Percentiles rank a stretch among this genome's conserved stretches.
Conservation (phyloP, 2,113 vertebrate genomes). For the Cyanoderma ruficeps region DNA sequence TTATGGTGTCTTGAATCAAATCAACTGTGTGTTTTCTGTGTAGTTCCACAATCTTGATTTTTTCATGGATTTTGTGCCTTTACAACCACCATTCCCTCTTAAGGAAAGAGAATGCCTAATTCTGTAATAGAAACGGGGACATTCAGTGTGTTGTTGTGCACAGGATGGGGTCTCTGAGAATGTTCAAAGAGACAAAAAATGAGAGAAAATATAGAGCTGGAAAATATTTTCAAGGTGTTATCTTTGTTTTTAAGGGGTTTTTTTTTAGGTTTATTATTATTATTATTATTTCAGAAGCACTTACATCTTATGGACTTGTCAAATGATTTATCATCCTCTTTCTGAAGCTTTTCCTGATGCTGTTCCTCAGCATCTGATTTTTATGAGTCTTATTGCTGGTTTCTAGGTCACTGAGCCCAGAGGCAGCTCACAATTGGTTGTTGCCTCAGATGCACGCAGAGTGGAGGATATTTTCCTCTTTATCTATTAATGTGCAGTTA, state of each 20-base stretch:
- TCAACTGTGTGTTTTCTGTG: not conserved
- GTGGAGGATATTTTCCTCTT: not conserved
- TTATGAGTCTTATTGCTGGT: slow-evolving; percentile 53
- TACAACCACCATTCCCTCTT: not conserved
- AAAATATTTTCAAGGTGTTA: not conserved
- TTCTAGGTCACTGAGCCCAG: slow-evolving; percentile 63
- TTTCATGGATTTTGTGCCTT: not conserved
- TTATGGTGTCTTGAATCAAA: not conserved
- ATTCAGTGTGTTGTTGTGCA: not conserved
- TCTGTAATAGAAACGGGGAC: not conserved
- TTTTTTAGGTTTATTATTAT: not conserved
- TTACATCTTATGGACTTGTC: slow-evolving; percentile 39
- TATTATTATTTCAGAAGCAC: not conserved
- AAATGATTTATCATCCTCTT: slow-evolving; percentile 57
- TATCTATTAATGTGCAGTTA: slow-evolving; percentile 16
- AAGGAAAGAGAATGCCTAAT: not conserved
- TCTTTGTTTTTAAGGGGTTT: not conserved
- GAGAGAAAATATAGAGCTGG: not conserved
- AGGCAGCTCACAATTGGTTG: slow-evolving; percentile 35
- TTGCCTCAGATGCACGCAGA: not conserved
- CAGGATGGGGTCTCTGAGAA: not conserved
- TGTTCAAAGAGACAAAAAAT: not conserved
- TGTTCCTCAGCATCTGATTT: slow-evolving; percentile 56
- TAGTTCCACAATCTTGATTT: not conserved
- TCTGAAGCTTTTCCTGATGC: slow-evolving; percentile 21